phyloP scores from a whole-genome alignment of 1,140 invertebrate genomes.

The Chrysomallon squamiferum region DNA sequence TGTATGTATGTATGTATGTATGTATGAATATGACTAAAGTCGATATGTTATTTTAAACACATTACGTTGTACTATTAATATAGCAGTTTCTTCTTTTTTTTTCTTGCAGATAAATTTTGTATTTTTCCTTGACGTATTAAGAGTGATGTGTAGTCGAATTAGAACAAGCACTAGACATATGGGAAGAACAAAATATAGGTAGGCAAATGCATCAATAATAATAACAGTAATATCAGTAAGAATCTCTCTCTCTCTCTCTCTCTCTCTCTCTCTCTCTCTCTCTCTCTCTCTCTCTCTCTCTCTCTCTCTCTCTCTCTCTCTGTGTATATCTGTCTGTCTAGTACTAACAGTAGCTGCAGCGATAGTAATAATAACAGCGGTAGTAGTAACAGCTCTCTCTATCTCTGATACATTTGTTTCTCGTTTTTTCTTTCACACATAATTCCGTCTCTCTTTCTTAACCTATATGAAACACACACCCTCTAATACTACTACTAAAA shows the following conservation, averaged over 20 bases:
- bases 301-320: no score
- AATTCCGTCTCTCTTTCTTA: background rate
- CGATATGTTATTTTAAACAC: no score
- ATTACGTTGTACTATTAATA: no score
- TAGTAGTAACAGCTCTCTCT: no score
- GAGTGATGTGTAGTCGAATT: conserved; percentile 75
- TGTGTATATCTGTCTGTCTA: no score
- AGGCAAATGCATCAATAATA: background rate
- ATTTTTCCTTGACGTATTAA: conserved; percentile 76
- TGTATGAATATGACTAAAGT: no score
- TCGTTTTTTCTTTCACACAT: background rate
- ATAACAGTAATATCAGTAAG: background rate
- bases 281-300: no score
- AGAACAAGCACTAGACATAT: conserved; percentile 62
- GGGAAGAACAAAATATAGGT: conserved; percentile 28
- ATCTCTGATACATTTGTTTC: background rate
- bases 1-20: no score
- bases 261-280: no score
- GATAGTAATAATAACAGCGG: no score
- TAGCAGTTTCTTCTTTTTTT: no score
- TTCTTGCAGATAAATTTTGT: conserved; percentile 72
- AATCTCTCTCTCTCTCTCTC: background rate
- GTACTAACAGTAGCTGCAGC: no score
- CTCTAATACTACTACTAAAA: background rate
- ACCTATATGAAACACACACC: background rate